Base-by-base conservation (phyloP, 2,797 vertebrate species). In the Danionella dracula region DNA sequence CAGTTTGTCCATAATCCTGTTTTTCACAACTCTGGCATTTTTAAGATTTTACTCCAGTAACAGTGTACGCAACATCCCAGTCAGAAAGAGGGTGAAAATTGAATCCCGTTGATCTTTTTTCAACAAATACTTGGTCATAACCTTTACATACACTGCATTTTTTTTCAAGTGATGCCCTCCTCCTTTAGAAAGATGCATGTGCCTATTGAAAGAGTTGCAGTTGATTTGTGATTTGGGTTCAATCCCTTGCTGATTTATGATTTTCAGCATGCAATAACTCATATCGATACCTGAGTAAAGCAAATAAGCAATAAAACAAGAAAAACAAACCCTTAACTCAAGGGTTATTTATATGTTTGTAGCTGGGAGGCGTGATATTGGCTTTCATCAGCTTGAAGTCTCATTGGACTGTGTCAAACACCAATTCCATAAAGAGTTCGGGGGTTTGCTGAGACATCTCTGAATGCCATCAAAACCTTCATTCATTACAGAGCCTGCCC, bases 341-440 rank as follows among this genome's bases (percentile, higher is more conserved):
- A 35, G 10, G 37, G 60, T 57, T 65, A 57, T 64, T 64, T 70
- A 64, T 62, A 56, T 58, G 54, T 49, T 38, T 23, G 20, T 40
- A 21, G 38, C 20, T 44, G 60, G 64, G 49, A 19, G 48, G 48
- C 29, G 54, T 46, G 17, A 50, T 32, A 56, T 53, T 50, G 70
- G 44, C 61, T 71, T 68, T 75, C 61, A 54, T 32, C 55, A 27
- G 48, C 46, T 35, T 51, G 55, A 55, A 45, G 32, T 50, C 59
- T 62, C 60, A 75, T 71, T 71, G 68, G 73, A 29, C 54, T 59
- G 51, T 32, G 17, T 23, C 29, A 27, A 32, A 46, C 9, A 29
- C 38, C 45, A 54, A 50, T 68, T 71, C 73, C 57, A 67, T 68
- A 68, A 68, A 59, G 58, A 75, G 73, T 54, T 49, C 44, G 19